phyloP scores from a whole-genome alignment of 2,888 invertebrate species.

The Oithona nana region DNA sequence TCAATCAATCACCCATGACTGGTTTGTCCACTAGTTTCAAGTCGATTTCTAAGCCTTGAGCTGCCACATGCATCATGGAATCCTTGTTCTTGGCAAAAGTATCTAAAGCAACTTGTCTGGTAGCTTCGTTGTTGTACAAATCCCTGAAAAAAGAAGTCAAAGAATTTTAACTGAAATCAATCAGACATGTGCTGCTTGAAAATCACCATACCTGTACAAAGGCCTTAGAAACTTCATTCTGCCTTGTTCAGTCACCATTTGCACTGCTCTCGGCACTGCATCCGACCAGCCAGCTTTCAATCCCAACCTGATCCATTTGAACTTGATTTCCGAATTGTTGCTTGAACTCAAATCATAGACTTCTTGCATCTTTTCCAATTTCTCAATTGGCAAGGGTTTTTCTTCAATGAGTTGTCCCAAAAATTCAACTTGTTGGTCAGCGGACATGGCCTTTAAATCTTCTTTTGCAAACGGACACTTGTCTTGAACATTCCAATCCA shows the following conservation, averaged over 20 bases:
- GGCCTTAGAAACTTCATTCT: slow-evolving; percentile 81
- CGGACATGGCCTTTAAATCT: slow-evolving; percentile 38
- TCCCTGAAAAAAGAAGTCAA: slow-evolving; percentile 32
- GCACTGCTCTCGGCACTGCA: slow-evolving; percentile 44
- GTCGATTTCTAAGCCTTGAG: slow-evolving; percentile 9
- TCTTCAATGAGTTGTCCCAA: slow-evolving; percentile 43
- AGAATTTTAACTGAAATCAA: too few species aligned
- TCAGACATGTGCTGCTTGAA: too few species aligned
- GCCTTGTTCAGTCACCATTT: slow-evolving; percentile 63
- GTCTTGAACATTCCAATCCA: slow-evolving; percentile 20
- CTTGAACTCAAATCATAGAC: slow-evolving; percentile 43
- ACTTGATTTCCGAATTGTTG: slow-evolving; percentile 56
- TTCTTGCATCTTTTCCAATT: slow-evolving; percentile 40
- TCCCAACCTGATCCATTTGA: slow-evolving; percentile 24
- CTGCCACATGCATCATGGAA: slow-evolving; percentile 66
- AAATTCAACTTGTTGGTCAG: slow-evolving; percentile 47
- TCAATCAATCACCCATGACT: too few species aligned
- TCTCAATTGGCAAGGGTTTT: slow-evolving; percentile 34
- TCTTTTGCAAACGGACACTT: slow-evolving; percentile 30
- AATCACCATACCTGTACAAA: slow-evolving; percentile 44
- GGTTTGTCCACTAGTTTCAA: slow-evolving; percentile 9
- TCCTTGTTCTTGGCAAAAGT: slow-evolving; percentile 48
- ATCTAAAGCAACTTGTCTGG: slow-evolving; percentile 43
- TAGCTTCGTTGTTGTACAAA: slow-evolving; percentile 55
- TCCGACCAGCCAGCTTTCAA: slow-evolving; percentile 41